Conservation (phyloP, 2,888 invertebrate species). For the Invenusta paracnida region DNA sequence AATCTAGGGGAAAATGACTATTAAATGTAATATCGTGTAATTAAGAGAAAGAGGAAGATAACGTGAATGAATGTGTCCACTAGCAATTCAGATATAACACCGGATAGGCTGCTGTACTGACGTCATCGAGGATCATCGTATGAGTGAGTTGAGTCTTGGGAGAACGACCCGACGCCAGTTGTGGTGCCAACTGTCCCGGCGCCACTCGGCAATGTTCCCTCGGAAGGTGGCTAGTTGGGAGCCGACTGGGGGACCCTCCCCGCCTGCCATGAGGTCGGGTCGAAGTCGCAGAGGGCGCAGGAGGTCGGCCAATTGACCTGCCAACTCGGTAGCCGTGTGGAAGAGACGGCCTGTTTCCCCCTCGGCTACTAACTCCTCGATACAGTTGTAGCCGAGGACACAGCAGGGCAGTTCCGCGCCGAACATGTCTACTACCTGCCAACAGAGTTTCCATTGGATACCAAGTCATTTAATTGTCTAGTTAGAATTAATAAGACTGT, state of each 20-base stretch:
- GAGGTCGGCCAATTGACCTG: not conserved
- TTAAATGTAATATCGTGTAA: too few species aligned
- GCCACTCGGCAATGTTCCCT: not conserved
- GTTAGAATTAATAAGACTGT: too few species aligned
- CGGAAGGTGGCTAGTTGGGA: not conserved
- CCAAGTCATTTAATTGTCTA: too few species aligned
- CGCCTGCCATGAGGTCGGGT: not conserved
- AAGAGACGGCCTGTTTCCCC: not conserved
- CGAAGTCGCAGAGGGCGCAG: not conserved
- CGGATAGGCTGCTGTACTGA: too few species aligned
- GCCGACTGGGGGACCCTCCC: not conserved
- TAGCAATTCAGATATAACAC: too few species aligned
- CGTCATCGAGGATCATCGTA: too few species aligned
- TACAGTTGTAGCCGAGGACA: not conserved
- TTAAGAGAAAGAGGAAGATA: too few species aligned
- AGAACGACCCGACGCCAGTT: not conserved
- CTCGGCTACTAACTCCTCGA: not conserved
- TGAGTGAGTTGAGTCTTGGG: not conserved
- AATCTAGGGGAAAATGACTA: too few species aligned
- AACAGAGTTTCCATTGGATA: too few species aligned
- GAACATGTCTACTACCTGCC: not conserved
- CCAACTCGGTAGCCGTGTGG: not conserved
- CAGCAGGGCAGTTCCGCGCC: not conserved
- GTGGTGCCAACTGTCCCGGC: not conserved
- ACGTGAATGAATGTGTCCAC: too few species aligned